Percentiles rank a stretch among this genome's conserved stretches.
phyloP scores from a whole-genome alignment of 2,888 invertebrate genomes.

The Drosophila incognita region DNA sequence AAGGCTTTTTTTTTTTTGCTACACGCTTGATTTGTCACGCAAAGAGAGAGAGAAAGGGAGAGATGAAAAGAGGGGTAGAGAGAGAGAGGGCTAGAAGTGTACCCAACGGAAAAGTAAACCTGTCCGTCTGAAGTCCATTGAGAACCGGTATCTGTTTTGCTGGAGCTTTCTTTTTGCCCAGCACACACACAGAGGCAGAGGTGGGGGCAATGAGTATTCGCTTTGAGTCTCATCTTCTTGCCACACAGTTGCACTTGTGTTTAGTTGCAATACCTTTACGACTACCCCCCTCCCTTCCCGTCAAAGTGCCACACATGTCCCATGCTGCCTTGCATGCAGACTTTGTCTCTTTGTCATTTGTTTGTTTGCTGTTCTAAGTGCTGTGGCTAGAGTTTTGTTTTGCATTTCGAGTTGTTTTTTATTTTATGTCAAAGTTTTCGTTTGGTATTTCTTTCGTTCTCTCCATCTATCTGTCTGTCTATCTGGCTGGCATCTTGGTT shows the following conservation, averaged over 20 bases:
- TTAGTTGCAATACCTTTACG: conserved; percentile 70
- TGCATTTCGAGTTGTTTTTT: conserved; percentile 20
- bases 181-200: not conserved
- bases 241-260: conserved; percentile 60
- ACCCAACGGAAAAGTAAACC: conserved; percentile 80
- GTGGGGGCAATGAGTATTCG: conserved; percentile 28
- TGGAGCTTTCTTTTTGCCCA: conserved; percentile 71
- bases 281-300: not conserved
- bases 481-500: conserved; percentile 69
- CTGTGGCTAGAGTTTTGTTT: conserved; percentile 57
- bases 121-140: conserved; percentile 48
- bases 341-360: conserved; percentile 46
- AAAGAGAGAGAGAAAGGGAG: conserved; percentile 9
- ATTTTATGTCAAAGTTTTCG: conserved; percentile 5
- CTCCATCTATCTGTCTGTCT: conserved; percentile 20
- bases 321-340: conserved; percentile 29
- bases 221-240: conserved; percentile 63
- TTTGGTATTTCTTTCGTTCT: conserved; percentile 21
- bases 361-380: conserved; percentile 79
- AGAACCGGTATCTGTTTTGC: conserved; percentile 75
- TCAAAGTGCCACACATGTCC: not conserved
- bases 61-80: not conserved
- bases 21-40: conserved; percentile 77
- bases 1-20: conserved; percentile 37
- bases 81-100: conserved; percentile 13